Evolutionary conservation across 2,888 invertebrate species (phyloP), one percentile per base, ranked within the genome.

Genomic region (Eucriotettix oculatus): DNA sequence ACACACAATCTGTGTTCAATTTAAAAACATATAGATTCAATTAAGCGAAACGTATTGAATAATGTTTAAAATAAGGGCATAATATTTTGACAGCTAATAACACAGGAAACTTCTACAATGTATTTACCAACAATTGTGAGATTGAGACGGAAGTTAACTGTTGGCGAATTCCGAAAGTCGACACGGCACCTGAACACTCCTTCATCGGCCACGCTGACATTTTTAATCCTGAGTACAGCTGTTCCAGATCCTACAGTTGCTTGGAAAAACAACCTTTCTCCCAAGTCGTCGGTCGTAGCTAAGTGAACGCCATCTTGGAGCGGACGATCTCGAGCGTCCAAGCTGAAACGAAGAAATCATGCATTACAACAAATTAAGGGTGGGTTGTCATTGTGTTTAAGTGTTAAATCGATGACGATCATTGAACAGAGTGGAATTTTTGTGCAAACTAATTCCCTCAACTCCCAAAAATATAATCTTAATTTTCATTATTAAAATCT

Each of bases 161-260:
- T 93, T 0, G 92, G 92, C 0, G 90, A 88, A 73, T 91, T 86
- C 63, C 86, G 81, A 71, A 91, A 94, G 76, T 94, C 93, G 65
- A 93, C 87, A 66, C 93, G 79, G 72, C 93, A 93, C 61, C 93
- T 79, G 73, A 90, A 94, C 52, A 89, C 75, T 5, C 92, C 93
- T 67, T 90, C 88, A 68, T 93, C 92, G 41, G 80, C 79, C 54
- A 78, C 73, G 60, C 81, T 81, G 61, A 89, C 86, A 68, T 84
- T 81, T 69, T 84, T 82, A 66, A 90, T 83, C 66, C 84, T 83
- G 54, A 90, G 77, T 66, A 85, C 83, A 10, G 89, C 86, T 0
- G 63, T 58, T 5, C 42, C 55, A 11, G 56, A 52, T 61, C 85
- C 82, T 44, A 83, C 83, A 29, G 29, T 29, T 1, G 61, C 59